phyloP scores from a whole-genome alignment of 2,797 vertebrate species.

The Hypotaenidia philippensis region DNA sequence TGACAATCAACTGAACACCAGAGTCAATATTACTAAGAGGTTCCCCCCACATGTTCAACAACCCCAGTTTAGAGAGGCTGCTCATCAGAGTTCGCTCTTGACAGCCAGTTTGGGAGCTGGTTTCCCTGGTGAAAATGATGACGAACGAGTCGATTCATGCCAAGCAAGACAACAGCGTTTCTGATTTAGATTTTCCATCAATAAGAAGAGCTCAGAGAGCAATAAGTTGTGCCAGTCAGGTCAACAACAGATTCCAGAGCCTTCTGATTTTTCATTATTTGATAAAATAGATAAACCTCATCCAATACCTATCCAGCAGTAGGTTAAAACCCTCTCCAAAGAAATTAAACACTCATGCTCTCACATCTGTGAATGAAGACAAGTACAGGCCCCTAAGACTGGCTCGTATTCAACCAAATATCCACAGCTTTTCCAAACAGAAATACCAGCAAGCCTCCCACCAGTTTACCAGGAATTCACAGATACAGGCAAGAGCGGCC shows the following conservation, averaged over 20 bases:
- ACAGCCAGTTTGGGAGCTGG: background rate
- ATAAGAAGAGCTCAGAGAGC: constrained; percentile 17
- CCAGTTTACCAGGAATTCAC: background rate
- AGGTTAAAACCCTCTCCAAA: background rate
- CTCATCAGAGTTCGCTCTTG: background rate
- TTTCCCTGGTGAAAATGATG: background rate
- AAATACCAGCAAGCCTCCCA: background rate
- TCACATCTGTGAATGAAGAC: background rate
- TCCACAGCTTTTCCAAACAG: background rate
- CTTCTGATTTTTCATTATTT: constrained; percentile 32
- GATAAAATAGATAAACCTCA: constrained; percentile 28
- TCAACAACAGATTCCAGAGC: constrained; percentile 19
- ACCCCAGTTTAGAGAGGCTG: background rate
- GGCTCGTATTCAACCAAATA: background rate
- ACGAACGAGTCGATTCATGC: background rate
- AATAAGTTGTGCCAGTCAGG: background rate
- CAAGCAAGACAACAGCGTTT: background rate
- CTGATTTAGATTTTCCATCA: constrained; percentile 24
- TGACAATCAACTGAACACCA: background rate
- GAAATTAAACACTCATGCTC: background rate
- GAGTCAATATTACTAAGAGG: background rate
- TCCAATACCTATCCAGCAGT: background rate
- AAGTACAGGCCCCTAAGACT: background rate
- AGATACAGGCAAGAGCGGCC: background rate
- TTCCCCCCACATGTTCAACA: background rate